Percentiles rank a stretch among this genome's conserved stretches.
Evolutionary conservation across 2,888 invertebrate species (phyloP).

Genomic region (Malthinus seriepunctatus): DNA sequence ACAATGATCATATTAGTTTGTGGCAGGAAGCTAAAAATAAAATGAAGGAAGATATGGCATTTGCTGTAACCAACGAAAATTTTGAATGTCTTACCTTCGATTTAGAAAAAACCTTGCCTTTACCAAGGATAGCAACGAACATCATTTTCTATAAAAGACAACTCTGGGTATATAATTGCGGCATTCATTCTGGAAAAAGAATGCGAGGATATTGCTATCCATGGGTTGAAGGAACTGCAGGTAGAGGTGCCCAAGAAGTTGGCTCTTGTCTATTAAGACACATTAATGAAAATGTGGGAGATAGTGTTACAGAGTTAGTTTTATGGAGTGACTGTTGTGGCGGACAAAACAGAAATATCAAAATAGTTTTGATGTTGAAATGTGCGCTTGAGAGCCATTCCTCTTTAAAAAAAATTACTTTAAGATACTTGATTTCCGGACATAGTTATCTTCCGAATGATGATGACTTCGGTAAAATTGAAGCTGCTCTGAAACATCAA

Average conservation of each 20-base stretch:
- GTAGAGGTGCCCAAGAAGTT: constrained; percentile 37
- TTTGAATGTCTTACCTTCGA: constrained; percentile 32
- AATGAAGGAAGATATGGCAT: constrained; percentile 18
- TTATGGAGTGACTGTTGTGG: constrained; percentile 34
- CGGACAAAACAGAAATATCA: constrained; percentile 35
- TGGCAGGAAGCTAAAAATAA: constrained; percentile 13
- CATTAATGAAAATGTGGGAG: constrained; percentile 17
- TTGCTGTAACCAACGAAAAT: constrained; percentile 8
- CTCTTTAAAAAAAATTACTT: neutral
- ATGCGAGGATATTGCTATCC: constrained; percentile 25
- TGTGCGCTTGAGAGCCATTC: neutral
- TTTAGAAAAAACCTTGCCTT: constrained; percentile 36
- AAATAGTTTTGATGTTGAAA: constrained; percentile 30
- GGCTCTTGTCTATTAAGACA: constrained; percentile 32
- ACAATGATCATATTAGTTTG: neutral
- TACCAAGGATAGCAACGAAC: constrained; percentile 35
- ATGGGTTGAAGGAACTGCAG: constrained; percentile 38
- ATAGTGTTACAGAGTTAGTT: constrained; percentile 24
- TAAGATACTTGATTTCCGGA: neutral
- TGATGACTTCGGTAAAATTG: neutral
- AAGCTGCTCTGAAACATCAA: no score
- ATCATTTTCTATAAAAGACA: constrained; percentile 40
- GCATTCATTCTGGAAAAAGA: constrained; percentile 31
- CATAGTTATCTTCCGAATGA: constrained; percentile 8
- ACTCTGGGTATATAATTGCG: constrained; percentile 38